phyloP scores from a whole-genome alignment of 1,140 invertebrate genomes.

The Cydia splendana region DNA sequence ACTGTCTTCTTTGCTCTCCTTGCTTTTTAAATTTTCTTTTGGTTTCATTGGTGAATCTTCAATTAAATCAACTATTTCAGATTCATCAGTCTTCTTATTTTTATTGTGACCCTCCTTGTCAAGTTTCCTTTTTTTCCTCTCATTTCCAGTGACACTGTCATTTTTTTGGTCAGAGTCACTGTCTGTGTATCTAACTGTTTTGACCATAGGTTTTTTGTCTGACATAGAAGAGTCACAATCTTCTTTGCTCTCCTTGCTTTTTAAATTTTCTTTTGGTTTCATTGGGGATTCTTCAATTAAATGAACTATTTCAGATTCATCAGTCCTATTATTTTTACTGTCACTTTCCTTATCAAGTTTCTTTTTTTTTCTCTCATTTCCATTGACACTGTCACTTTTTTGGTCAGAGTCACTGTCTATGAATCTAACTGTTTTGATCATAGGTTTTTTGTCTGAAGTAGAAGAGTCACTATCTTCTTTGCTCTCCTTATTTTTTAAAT shows the following conservation, averaged over 20 bases:
- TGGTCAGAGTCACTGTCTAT: constrained; percentile 16
- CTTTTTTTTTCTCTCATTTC: background rate
- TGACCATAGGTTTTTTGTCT: constrained; percentile 37
- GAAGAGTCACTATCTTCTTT: constrained; percentile 30
- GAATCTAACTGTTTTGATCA: too few species aligned
- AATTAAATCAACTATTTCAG: constrained; percentile 33
- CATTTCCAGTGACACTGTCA: constrained; percentile 4
- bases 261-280: constrained; percentile 20
- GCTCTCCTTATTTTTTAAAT: constrained; percentile 27
- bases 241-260: constrained; percentile 32
- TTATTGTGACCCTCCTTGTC: constrained; percentile 17
- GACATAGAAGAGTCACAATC: constrained; percentile 34
- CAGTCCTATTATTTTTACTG: constrained; percentile 10
- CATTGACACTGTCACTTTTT: background rate
- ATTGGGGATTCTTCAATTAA: constrained; percentile 18
- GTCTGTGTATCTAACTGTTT: background rate
- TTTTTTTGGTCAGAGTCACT: constrained; percentile 18
- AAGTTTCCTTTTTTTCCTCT: constrained; percentile 24
- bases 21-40: constrained; percentile 29
- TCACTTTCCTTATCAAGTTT: too few species aligned
- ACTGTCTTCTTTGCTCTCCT: constrained; percentile 27
- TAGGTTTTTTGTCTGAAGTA: constrained; percentile 47
- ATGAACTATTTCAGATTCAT: constrained; percentile 37
- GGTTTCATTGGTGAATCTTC: constrained; percentile 23
- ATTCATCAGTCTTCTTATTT: constrained; percentile 35